Evolutionary conservation across 2,797 vertebrate species (phyloP), one percentile per base, ranked within the genome.

Genomic region (Telmatherina bonti): DNA sequence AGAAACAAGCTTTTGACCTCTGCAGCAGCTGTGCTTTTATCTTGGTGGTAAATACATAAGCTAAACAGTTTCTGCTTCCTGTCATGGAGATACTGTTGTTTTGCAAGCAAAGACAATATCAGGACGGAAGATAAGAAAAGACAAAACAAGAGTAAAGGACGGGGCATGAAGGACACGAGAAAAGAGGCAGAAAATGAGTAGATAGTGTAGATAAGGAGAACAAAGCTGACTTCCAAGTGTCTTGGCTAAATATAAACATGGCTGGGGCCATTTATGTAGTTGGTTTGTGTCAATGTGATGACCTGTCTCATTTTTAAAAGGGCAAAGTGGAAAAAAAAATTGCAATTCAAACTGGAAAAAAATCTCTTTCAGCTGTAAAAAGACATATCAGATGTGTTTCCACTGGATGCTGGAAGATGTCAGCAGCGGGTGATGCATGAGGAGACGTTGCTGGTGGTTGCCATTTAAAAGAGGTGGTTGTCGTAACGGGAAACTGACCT

Each of bases 41-140:
- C 41, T 58, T 16, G 3, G 1, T 1, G 27, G 31, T 22, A 29
- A 81, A 56, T 43, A 47, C 26, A 26, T 20, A 1, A 31, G 59
- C 47, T 26, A 33, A 70, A 75, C 35, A 7, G 20, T 57, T 78
- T 45, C 36, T 45, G 24, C 33, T 54, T 54, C 30, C 45, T 53
- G 1, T 41, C 18, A 53, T 33, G 27, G 62, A 24, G 41, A 70
- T 41, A 12, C 18, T 6, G 4, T 24, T 49, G 56, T 45, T 75
- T 78, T 30, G 33, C 66, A 57, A 66, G 38, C 53, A 63, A 36
- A 51, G 49, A 43, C 22, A 13, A 29, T 33, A 55, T 79, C 57
- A 41, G 30, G 56, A 20, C 16, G 31, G 20, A 64, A 29, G 47
- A 73, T 70, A 51, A 65, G 35, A 70, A 38, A 47, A 60, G 53